phyloP scores from a whole-genome alignment of 2,113 vertebrate genomes.

The Ploceus nigricollis region DNA sequence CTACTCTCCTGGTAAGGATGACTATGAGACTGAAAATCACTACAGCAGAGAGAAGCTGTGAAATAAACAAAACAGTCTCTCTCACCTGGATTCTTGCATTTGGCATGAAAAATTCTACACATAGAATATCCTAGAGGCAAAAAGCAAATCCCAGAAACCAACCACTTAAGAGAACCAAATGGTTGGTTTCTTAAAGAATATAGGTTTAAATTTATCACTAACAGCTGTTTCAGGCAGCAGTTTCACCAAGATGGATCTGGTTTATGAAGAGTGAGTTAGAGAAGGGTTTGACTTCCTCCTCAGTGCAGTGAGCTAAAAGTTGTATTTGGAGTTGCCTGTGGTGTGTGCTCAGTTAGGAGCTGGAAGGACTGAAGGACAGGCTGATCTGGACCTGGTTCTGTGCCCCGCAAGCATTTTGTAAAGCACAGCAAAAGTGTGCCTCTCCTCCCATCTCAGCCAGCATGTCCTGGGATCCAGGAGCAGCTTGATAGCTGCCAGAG shows the following conservation, averaged over 20 bases:
- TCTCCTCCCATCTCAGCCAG: background rate
- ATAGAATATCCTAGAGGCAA: slow-evolving; percentile 8
- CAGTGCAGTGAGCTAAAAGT: background rate
- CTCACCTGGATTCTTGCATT: background rate
- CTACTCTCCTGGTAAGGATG: slow-evolving; percentile 6
- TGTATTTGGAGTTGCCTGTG: background rate
- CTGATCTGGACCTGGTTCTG: background rate
- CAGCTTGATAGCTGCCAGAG: background rate
- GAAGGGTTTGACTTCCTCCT: slow-evolving; percentile 1
- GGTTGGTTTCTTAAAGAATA: background rate
- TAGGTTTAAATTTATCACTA: background rate
- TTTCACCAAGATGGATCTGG: background rate
- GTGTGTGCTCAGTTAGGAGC: background rate
- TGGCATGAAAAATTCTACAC: slow-evolving; percentile 29
- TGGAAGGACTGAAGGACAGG: background rate
- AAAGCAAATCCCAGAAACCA: slow-evolving; percentile 16
- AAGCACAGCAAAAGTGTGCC: background rate
- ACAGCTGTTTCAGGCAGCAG: background rate
- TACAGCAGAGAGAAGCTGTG: background rate
- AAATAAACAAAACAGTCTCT: background rate
- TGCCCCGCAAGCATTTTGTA: background rate
- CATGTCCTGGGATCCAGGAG: background rate
- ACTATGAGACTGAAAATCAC: background rate
- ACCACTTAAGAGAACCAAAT: background rate
- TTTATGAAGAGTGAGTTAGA: background rate